Base-by-base conservation (phyloP, 53 echinoderm and acorn worm species). In the Astropecten irregularis region DNA sequence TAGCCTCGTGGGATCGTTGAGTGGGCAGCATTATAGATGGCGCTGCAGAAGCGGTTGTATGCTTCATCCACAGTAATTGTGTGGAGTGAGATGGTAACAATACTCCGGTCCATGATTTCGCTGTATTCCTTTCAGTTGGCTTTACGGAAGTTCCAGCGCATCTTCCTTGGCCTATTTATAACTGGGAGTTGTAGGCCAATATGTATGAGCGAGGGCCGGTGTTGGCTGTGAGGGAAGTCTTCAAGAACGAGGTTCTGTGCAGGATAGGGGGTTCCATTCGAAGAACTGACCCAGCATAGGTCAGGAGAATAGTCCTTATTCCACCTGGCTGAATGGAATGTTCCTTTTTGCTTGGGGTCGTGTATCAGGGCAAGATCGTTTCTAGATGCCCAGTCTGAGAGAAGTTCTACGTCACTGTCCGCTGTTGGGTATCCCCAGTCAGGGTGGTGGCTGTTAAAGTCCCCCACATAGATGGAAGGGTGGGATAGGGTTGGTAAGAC, bases 361-460 rank as follows among this genome's bases (percentile, higher is more conserved):
- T 27, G 60, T 30, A 60, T 30, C 28, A 29, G 31, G 16, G 5
- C 3, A 16, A 30, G 5, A 16, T 28, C 3, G 23, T 26, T 30
- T 27, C 8, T 26, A 30, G 5, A 27, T 26, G 60, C 3, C 60
- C 28, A 60, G 23, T 60, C 60, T 7, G 31, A 27, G 60, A 60
- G 60, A 4, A 26, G 28, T 60, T 60, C 60, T 4, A 26, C 60
- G 10, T 66, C 39, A 3, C 37, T 66, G 40, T 38, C 66, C 13
- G 2, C 10, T 3, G 3, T 66, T 14, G 36, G 16, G 66, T 66
- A 66, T 25, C 66, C 66, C 66, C 66, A 66, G 40, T 6, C 39
- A 9, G 66, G 18, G 66, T 35, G 66, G 66, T 66, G 66, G 66
- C 66, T 66, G 19, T 66, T 66, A 25, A 39, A 66, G 66, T 66